phyloP scores from a whole-genome alignment of 1,140 invertebrate genomes.

The Drosophila ironensis region DNA sequence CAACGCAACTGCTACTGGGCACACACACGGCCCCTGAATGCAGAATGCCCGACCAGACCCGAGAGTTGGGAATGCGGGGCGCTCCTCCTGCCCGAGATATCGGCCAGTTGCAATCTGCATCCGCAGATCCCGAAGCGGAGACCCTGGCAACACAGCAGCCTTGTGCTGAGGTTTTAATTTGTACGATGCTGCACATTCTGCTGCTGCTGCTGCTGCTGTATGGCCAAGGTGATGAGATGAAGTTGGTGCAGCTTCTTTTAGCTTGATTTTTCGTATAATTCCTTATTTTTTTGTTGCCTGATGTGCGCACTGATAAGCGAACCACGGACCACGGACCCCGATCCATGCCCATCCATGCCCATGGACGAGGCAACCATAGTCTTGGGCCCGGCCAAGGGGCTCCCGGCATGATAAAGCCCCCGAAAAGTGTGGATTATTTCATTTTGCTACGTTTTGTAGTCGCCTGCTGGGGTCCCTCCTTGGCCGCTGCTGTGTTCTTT shows the following conservation, averaged over 20 bases:
- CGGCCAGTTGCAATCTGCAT: constrained; percentile 67
- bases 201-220: constrained; percentile 41
- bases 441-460: constrained; percentile 74
- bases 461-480: constrained; percentile 29
- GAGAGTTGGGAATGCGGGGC: constrained; percentile 19
- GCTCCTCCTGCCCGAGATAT: constrained; percentile 52
- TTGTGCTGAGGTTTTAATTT: constrained; percentile 78
- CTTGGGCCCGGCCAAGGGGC: constrained; percentile 9
- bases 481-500: constrained; percentile 40
- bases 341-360: no score
- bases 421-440: constrained; percentile 78
- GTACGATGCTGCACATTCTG: constrained; percentile 44
- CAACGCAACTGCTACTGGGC: constrained; percentile 82
- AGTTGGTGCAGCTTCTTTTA: constrained; percentile 28
- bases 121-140: constrained; percentile 23
- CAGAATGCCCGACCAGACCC: constrained; percentile 14
- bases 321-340: constrained; percentile 21
- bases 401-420: constrained; percentile 67
- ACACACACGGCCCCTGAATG: constrained; percentile 51
- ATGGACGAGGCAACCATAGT: no score
- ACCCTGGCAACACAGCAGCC: constrained; percentile 15
- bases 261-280: neutral
- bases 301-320: constrained; percentile 70
- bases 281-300: constrained; percentile 42
- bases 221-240: constrained; percentile 64